These are phyloP conservation scores for Acanthosepion pharaonis DNA, from an alignment of 2,888 invertebrate species.

Conservation along the genomic window DNA sequence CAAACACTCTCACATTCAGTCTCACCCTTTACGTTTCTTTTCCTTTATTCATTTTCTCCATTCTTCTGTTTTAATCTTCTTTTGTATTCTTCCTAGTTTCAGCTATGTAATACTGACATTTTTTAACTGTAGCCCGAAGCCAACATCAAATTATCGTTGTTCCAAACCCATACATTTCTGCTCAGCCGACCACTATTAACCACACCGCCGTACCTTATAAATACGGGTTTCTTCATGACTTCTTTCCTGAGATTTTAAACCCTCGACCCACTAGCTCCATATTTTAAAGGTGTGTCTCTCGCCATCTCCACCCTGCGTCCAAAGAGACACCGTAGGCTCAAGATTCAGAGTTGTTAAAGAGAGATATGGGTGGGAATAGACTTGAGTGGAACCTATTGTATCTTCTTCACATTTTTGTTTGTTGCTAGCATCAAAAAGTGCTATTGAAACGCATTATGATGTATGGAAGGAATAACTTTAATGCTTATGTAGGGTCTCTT, in stretches of 20 bases:
- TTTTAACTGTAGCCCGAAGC: not conserved
- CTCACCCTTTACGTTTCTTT: too few species aligned
- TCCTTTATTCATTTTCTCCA: too few species aligned
- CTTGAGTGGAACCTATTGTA: too few species aligned
- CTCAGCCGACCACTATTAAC: not conserved
- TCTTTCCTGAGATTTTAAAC: not conserved
- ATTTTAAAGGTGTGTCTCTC: too few species aligned
- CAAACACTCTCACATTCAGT: too few species aligned
- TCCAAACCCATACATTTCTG: slow-evolving; percentile 11
- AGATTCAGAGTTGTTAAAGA: not conserved
- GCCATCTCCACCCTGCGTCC: not conserved
- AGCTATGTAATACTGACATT: not conserved
- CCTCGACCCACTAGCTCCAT: too few species aligned
- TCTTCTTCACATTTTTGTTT: too few species aligned
- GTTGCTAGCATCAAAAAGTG: too few species aligned
- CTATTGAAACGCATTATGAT: too few species aligned
- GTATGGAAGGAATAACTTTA: too few species aligned
- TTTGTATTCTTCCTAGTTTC: not conserved
- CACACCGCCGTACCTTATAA: not conserved
- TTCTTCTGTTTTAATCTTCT: not conserved
- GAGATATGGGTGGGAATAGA: too few species aligned
- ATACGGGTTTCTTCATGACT: not conserved
- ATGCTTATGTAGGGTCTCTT: too few species aligned
- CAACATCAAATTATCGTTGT: not conserved
- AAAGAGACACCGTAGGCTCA: not conserved